Conservation (phyloP, 1,140 invertebrate genomes). For the Drosophila baimaii region DNA sequence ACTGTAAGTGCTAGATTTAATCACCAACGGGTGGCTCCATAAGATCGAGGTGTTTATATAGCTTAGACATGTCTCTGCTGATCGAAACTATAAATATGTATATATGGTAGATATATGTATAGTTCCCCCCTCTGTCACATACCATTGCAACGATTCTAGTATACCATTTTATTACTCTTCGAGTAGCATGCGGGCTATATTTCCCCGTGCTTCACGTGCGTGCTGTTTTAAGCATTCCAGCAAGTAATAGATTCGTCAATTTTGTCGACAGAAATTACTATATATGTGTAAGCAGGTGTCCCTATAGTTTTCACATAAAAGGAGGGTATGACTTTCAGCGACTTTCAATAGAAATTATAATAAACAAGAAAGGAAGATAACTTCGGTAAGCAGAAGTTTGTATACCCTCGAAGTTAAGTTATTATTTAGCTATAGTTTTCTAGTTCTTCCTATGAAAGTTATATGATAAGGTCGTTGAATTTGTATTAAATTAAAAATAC, state of each 20-base stretch:
- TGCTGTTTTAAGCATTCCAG: conserved; percentile 15
- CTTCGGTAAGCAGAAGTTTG: neutral
- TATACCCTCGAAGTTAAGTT: too few species aligned
- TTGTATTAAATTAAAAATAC: too few species aligned
- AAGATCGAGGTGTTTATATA: neutral
- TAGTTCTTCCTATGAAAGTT: too few species aligned
- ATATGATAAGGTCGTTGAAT: too few species aligned
- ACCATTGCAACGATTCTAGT: neutral
- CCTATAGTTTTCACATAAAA: neutral
- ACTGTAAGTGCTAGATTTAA: too few species aligned
- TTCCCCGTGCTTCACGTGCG: conserved; percentile 8
- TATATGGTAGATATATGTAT: neutral
- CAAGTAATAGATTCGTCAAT: conserved; percentile 14
- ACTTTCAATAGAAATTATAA: neutral
- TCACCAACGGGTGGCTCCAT: too few species aligned
- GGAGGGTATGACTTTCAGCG: neutral
- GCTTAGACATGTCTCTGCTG: neutral
- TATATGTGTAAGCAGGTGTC: conserved; percentile 1
- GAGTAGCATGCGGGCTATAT: neutral
- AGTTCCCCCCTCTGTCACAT: neutral
- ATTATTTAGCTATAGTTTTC: too few species aligned
- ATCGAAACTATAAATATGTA: conserved; percentile 5
- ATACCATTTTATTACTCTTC: conserved; percentile 1
- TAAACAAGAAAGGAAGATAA: neutral
- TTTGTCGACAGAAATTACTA: neutral